A percentile compares a stretch with the other conserved stretches of the same genome.
Conservation (phyloP, 1,140 invertebrate genomes). For the Lutraria rhynchaena region DNA sequence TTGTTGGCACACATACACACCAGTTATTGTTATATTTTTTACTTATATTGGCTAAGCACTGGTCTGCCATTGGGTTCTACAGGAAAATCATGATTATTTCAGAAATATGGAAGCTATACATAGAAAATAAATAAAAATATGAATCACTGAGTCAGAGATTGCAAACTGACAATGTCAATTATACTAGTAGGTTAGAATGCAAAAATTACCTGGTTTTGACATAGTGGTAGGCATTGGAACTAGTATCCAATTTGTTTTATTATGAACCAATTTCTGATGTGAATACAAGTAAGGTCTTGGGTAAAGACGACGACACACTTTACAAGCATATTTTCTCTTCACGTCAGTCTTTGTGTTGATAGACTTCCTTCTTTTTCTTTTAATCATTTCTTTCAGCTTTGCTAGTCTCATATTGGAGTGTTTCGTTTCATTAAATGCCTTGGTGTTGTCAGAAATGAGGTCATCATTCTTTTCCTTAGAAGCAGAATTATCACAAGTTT, state of each 20-base stretch:
- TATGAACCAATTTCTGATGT: constrained; percentile 24
- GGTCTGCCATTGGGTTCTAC: too few species aligned
- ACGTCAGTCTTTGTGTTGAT: too few species aligned
- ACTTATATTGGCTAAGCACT: background rate
- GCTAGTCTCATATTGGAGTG: background rate
- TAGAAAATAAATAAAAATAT: background rate
- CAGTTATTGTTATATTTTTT: background rate
- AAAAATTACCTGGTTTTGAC: background rate
- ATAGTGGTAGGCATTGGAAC: constrained; percentile 15
- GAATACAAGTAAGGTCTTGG: constrained; percentile 24
- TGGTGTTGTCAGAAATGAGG: background rate
- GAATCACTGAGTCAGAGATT: background rate
- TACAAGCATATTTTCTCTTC: constrained; percentile 25
- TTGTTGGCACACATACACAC: background rate
- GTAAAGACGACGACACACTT: constrained; percentile 32
- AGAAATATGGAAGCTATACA: background rate
- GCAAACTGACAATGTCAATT: background rate
- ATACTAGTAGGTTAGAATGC: background rate
- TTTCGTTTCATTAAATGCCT: background rate
- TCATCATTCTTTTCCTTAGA: background rate
- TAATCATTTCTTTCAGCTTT: background rate
- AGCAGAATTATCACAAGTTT: background rate
- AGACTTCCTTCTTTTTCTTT: background rate
- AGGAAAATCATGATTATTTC: too few species aligned
- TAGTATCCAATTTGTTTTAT: background rate